Conservation (phyloP, 2,888 invertebrate genomes). For the Pseudolycoriella hygida region DNA sequence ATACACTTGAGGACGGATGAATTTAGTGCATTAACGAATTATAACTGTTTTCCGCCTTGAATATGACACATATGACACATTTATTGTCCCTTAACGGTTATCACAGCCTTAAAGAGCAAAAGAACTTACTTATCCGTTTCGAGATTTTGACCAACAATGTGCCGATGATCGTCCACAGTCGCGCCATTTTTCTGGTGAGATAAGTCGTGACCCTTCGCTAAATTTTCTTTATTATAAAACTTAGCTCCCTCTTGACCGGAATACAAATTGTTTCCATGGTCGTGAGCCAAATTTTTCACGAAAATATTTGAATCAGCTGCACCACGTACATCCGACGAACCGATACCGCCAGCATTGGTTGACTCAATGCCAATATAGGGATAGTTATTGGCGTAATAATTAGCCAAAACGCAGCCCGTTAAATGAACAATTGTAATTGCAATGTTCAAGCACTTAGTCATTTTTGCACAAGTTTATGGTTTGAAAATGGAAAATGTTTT, state of each 20-base stretch:
- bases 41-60: too few relatives aligned
- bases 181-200: slow-evolving; percentile 7
- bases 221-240: slow-evolving; percentile 8
- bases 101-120: too few relatives aligned
- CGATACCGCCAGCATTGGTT: background rate
- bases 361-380: slow-evolving; percentile 8
- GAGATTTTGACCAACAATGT: slow-evolving; percentile 9
- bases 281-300: slow-evolving; percentile 8
- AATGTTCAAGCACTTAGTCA: too few relatives aligned
- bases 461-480: too few relatives aligned
- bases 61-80: too few relatives aligned
- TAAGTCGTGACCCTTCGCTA: slow-evolving; percentile 7
- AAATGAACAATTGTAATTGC: too few relatives aligned
- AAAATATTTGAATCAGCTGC: slow-evolving; percentile 6
- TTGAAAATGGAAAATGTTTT: too few relatives aligned
- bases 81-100: too few relatives aligned
- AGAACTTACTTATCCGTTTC: slow-evolving; percentile 23
- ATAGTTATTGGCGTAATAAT: slow-evolving; percentile 10
- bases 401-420: background rate
- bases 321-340: background rate
- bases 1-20: too few relatives aligned
- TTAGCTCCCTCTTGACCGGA: slow-evolving; percentile 5
- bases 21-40: too few relatives aligned
- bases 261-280: slow-evolving; percentile 7
- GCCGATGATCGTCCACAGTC: slow-evolving; percentile 6